Evolutionary conservation across 2,113 vertebrate genomes (phyloP), one percentile per base, ranked within the genome.

Genomic region (Paradisaea rubra): DNA sequence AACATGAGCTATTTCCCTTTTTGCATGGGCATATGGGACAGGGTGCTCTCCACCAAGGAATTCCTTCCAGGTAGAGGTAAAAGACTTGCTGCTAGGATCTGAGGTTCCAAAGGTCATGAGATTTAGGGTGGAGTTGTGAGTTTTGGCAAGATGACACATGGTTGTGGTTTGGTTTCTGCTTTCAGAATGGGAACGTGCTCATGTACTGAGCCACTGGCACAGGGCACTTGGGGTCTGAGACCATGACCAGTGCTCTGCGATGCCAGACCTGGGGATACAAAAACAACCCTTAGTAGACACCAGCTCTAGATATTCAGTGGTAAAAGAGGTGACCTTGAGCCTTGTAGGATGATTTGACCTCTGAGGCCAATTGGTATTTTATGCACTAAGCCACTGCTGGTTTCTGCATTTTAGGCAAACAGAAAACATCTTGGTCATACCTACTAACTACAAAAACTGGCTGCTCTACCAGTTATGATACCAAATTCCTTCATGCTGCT

Each of bases 131-230:
- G 57, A 64, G 37, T 6, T 70, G 56, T 63, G 79, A 78, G 60
- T 86, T 73, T 82, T 95, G 91, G 89, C 81, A 81, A 70, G 56
- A 30, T 6, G 28, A 54, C n/a, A 42, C 16, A 3, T 27, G 87
- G 9, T 86, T 93, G 78, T 68, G 54, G 66, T 91, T 83, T 95
- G 80, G 64, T 88, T 91, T 92, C 70, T 82, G 42, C 64, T 90
- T 86, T 91, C 57, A 66, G 68, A 70, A 80, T 0, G 10, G 73
- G 81, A 89, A 60, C 74, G 47, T 49, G 81, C 64, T 7, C 1
- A 73, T 78, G 64, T 6, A 28, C 47, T 80, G 89, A 94, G 63
- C 78, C 54, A 11, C 3, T 57, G 79, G 71, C 63, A 60, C 59
- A 25, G 59, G 70, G 22, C 19, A 4, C n/a, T 50, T 47, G 59